Evolutionary conservation across 2,797 vertebrate species (phyloP).

Genomic region (Rhabdomys pumilio): DNA sequence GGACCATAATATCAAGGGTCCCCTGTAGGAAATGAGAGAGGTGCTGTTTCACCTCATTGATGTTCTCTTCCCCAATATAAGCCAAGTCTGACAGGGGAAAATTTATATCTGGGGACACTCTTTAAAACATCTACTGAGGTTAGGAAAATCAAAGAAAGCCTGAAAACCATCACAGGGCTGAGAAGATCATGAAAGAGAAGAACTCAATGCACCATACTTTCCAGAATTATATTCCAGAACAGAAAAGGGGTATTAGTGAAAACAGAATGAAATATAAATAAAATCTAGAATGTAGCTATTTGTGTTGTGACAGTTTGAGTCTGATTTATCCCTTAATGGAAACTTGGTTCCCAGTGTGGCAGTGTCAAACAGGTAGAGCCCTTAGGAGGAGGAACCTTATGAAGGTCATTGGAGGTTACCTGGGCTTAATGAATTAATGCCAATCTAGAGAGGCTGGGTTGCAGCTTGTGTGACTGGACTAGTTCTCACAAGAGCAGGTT

Average conservation of each 20-base stretch:
- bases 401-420: not conserved
- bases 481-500: not conserved
- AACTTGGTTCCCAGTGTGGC: not conserved
- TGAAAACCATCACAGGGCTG: not conserved
- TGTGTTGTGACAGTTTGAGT: not conserved
- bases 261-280: not conserved
- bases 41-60: not conserved
- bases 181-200: not conserved
- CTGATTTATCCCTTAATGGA: not conserved
- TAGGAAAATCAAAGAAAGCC: not conserved
- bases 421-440: not conserved
- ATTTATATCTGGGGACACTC: not conserved
- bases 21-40: not conserved
- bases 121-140: not conserved
- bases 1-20: not conserved
- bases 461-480: not conserved
- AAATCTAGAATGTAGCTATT: not conserved
- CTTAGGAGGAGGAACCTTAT: not conserved
- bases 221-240: not conserved
- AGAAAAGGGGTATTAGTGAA: not conserved
- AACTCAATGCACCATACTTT: not conserved
- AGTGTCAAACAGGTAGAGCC: not conserved
- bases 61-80: not conserved
- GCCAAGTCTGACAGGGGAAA: not conserved
- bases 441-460: not conserved